Base-by-base conservation (phyloP, 2,888 invertebrate genomes). In the Boloria selene region DNA sequence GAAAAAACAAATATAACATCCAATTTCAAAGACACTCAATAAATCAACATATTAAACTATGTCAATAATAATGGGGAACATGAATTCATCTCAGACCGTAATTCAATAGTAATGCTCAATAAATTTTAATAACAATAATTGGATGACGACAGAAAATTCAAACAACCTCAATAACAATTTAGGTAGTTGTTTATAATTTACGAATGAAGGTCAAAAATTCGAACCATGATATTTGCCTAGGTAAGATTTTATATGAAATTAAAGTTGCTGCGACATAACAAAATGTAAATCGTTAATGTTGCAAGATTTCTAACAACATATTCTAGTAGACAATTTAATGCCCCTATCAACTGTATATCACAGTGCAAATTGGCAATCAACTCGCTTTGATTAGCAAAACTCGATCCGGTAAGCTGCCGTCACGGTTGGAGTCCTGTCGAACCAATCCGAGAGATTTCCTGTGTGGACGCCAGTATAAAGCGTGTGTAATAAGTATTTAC, bases 311-410 rank as follows among this genome's bases (percentile, higher is more conserved):
- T 49, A 58, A 58, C 45, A 47, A 68, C 67, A 50, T 69, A 64
- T 62, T 52, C 63, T 59, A 72, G 53, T 51, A 63, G 71, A 78
- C 79, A 81, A 81, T 82, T 81, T 81, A 82, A 82, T 72, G 74
- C 80, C 79, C 77, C 77, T 76, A 83, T 81, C 77, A 79, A 68
- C 80, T 73, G 81, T 85, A 84, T 81, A 82, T 85, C 85, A 86
- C 79, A 72, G 77, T 73, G 75, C 82, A 86, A 88, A 88, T 87
- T 87, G 86, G 82, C 86, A 88, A 87, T 87, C 86, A 85, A 81
- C 78, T 77, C 72, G 74, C 79, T 82, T 83, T 83, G 83, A 87
- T 87, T 84, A 84, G 79, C 74, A 73, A 73, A 70, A 75, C 77
- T 73, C 73, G 75, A 72, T 71, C 70, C 74, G 70, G 73, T 68